Base-by-base conservation (phyloP, 2,888 invertebrate genomes). In the Perithous albicinctus region DNA sequence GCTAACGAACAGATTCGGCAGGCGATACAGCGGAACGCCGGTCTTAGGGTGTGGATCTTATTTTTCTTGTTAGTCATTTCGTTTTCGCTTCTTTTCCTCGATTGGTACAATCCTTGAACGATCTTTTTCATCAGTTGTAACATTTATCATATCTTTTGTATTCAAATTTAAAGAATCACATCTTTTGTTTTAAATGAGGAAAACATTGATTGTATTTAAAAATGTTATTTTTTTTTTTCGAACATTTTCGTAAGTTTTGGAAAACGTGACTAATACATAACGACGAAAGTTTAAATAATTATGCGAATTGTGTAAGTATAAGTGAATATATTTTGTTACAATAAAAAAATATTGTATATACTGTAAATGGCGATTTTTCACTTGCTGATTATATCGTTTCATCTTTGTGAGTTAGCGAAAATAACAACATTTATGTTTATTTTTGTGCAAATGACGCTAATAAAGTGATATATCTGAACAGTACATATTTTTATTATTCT, bases 1-100 rank as follows among this genome's bases (percentile, higher is more conserved):
- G 99, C 98, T 0, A 99, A 99, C 93, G 98, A 99, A 89, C 98
- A 99, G 93, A 98, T 99, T 70, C 95, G 98, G 85, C 97, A 99
- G 93, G 99, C 99, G 0, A 99, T 99, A 89, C 98, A 99, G 93
- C 96, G 98, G 84, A 99, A 99, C 93, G 99, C 99, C 0, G 98
- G 99, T 0, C 95, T 99, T 46, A 94, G 99, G 87, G 98, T 98
- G 12, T 99, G 98, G 95, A 96, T 99, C 75, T 93, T 99, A 32
- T 99, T 99, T 93, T 99, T 99, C 92, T 94, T 99, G 73, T 94
- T 99, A 86, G 98, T 99, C 46, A 97, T 99, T 96, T 98, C 99
- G 46, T 98, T 99, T 92, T 97, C 98, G 20, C 94, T 99, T 69
- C 94, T 99, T 8, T 99, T 99, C 93, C 94, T 99, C 70, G 99